Evolutionary conservation across 2,888 invertebrate genomes (phyloP).

Genomic region (Harpagoxenus sublaevis): DNA sequence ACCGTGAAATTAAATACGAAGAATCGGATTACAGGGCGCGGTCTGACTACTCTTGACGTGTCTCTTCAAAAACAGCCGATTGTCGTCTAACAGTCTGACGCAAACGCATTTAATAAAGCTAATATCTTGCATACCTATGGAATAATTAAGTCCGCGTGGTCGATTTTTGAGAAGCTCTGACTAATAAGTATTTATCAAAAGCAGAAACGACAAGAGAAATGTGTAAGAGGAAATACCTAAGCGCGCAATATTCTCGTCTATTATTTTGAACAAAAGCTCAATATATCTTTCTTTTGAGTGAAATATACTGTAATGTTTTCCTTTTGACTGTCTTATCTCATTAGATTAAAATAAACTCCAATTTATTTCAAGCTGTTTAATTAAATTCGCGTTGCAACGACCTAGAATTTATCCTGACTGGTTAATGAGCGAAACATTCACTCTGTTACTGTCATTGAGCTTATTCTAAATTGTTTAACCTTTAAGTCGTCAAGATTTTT

Average conservation of each 20-base stretch:
- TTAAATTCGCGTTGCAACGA: not conserved
- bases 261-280: not conserved
- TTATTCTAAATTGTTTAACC: not conserved
- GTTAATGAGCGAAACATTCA: not conserved
- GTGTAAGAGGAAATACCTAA: not conserved
- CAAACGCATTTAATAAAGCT: conserved; percentile 59
- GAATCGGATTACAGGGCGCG: conserved; percentile 55
- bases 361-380: conserved; percentile 11
- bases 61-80: conserved; percentile 66
- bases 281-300: not conserved
- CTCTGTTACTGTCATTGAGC: not conserved
- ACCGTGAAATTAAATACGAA: conserved; percentile 61
- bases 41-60: conserved; percentile 37
- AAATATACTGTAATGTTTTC: not conserved
- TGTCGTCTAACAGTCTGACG: conserved; percentile 29
- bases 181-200: not conserved
- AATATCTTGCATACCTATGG: not conserved
- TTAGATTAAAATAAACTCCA: conserved; percentile 13
- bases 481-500: not conserved
- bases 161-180: not conserved
- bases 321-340: not conserved
- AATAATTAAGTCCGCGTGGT: conserved; percentile 34
- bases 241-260: not conserved
- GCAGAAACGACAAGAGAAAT: not conserved
- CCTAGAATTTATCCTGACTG: not conserved